Percentiles rank a stretch among this genome's conserved stretches.
phyloP scores from a whole-genome alignment of 2,113 vertebrate genomes.

The Indicator maculatus region DNA sequence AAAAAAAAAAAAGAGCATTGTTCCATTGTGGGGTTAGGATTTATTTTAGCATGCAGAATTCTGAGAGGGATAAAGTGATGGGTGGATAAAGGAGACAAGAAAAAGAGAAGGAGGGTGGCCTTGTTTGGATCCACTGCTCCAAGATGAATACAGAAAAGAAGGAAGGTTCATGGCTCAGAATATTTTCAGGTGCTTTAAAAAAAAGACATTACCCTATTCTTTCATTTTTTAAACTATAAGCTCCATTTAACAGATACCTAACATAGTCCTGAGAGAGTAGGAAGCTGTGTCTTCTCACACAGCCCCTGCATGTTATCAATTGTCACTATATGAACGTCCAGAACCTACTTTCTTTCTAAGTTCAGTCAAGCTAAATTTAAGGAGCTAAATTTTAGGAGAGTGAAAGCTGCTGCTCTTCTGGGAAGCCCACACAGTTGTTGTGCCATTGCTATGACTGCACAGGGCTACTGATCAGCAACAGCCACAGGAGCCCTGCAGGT shows the following conservation, averaged over 20 bases:
- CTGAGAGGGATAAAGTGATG: neutral
- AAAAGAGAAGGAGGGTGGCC: neutral
- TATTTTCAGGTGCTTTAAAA: neutral
- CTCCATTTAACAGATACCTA: neutral
- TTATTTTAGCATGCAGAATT: neutral
- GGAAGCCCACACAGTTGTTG: accelerated
- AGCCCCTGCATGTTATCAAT: accelerated
- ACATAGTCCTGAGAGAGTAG: neutral
- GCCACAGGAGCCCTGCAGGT: accelerated
- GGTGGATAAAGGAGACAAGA: neutral
- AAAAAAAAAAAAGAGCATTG: neutral
- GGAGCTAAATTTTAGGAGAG: neutral
- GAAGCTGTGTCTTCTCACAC: neutral
- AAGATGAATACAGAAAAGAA: neutral
- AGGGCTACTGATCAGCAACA: neutral
- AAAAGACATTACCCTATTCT: neutral
- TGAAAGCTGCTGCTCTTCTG: neutral
- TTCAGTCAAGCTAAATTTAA: neutral
- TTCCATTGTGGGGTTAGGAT: neutral
- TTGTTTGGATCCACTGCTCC: neutral
- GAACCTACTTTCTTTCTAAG: neutral
- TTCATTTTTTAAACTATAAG: neutral
- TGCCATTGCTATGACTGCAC: neutral
- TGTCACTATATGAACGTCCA: neutral
- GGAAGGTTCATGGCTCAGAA: neutral